phyloP scores from a whole-genome alignment of 2,888 invertebrate genomes.

The Gerris lacustris region DNA sequence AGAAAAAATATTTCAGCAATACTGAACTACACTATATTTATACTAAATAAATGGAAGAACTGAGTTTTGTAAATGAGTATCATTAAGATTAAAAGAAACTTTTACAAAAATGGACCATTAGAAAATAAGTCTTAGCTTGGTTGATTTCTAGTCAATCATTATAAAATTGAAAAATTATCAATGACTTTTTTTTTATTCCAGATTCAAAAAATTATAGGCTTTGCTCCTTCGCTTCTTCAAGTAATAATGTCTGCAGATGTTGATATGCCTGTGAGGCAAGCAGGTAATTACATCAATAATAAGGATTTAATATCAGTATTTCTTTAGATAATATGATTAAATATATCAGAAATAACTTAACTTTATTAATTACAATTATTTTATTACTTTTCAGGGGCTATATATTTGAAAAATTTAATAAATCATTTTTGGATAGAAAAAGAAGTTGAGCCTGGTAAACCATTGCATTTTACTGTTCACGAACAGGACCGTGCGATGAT shows the following conservation, averaged over 20 bases:
- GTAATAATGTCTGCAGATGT: constrained; percentile 83
- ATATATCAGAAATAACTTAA: not conserved
- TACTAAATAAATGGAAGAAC: too few species aligned
- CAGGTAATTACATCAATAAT: constrained; percentile 43
- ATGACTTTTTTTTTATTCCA: constrained; percentile 36
- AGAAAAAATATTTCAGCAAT: too few species aligned
- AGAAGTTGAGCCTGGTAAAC: constrained; percentile 58
- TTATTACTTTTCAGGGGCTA: constrained; percentile 47
- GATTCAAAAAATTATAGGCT: constrained; percentile 92
- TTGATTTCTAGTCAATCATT: too few species aligned
- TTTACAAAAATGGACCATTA: too few species aligned
- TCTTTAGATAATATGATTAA: not conserved
- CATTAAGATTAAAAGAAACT: too few species aligned
- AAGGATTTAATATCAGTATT: not conserved
- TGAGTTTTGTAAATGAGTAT: too few species aligned
- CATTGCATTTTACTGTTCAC: constrained; percentile 73
- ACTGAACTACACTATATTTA: too few species aligned
- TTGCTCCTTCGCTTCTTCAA: constrained; percentile 84
- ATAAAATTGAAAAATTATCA: too few species aligned
- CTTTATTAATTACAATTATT: not conserved
- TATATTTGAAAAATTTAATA: constrained; percentile 91
- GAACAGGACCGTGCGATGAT: constrained; percentile 93
- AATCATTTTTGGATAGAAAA: constrained; percentile 78
- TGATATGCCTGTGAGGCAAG: constrained; percentile 85
- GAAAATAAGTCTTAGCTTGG: too few species aligned